Evolutionary conservation across 2,797 vertebrate genomes (phyloP).

Genomic region (Diglossa cyanea): DNA sequence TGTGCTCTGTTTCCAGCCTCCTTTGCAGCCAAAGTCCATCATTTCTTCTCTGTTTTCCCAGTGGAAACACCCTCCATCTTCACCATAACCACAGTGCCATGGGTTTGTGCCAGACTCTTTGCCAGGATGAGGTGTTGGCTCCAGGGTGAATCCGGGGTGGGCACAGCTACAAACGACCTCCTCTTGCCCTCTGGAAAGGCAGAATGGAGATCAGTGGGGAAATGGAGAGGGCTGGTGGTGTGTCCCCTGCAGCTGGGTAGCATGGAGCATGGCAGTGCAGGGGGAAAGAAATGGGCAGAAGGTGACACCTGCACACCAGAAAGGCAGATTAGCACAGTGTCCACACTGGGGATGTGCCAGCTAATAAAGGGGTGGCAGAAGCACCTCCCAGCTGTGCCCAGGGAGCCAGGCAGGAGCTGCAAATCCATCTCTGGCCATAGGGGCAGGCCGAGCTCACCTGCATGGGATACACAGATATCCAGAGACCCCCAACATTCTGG

Average conservation of each 20-base stretch:
- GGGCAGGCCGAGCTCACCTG: background rate
- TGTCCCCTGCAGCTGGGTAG: background rate
- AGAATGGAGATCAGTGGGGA: background rate
- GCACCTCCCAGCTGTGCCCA: fast-evolving
- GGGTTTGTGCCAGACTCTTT: background rate
- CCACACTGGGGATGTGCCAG: background rate
- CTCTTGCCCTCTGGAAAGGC: conserved; percentile 58
- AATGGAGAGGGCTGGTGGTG: fast-evolving
- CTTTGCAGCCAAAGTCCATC: conserved; percentile 17
- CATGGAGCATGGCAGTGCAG: background rate
- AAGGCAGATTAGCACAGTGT: background rate
- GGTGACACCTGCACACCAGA: fast-evolving
- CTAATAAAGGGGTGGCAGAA: background rate
- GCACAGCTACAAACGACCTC: background rate
- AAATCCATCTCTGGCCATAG: background rate
- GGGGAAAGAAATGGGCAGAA: background rate
- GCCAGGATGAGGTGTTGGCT: background rate
- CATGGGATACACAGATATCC: background rate
- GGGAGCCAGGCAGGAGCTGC: background rate
- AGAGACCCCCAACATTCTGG: background rate
- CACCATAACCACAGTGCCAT: background rate
- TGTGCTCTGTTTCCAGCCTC: background rate
- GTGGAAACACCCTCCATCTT: background rate
- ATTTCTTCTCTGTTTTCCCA: background rate
- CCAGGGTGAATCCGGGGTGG: background rate